Base-by-base conservation (phyloP, 2,113 vertebrate species). In the Turnix velox region DNA sequence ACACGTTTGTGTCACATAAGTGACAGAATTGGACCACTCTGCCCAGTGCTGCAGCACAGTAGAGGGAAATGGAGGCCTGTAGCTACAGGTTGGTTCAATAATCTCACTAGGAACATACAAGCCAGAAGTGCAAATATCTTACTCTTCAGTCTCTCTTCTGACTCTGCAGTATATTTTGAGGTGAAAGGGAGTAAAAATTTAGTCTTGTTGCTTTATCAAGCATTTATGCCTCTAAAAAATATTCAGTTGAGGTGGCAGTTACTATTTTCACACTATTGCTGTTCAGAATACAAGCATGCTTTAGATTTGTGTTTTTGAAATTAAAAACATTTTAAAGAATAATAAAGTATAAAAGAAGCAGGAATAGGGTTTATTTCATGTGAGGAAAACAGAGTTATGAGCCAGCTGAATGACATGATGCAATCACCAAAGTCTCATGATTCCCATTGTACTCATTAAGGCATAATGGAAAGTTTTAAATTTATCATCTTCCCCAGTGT, bases 401-500 rank as follows among this genome's bases (percentile, higher is more conserved):
- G 33, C 46, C 88, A 95, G 62, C 27, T 84, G 51, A 92, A 94
- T 90, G 61, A 69, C 65, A 81, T 48, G 84, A 79, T 73, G 66
- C 80, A 94, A 93, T 27, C 66, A 83, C 84, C 84, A 87, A 88
- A 94, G 94, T 30, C 49, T 72, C 58, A 74, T 61, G 75, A 93
- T 92, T 92, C 65, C 54, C 61, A 87, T 3, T 87, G 57, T 92
- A 73, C 94, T 83, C 83, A 93, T 92, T 84, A 91, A 77, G 37
- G 68, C 48, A 74, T 68, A 93, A 90, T 92, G 90, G 92, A 74
- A 93, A 95, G 59, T 84, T 97, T 84, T 62, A 92, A 73, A 68
- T 89, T 94, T 96, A 97, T 96, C 90, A 91, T 96, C 90, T 94
- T 94, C 83, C 49, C 90, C 61, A 67, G 68, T 84, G 84, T 96